These are phyloP conservation scores for Paralvinella palmiformis DNA, from an alignment of 1,140 invertebrate species.

Conservation along the genomic window DNA sequence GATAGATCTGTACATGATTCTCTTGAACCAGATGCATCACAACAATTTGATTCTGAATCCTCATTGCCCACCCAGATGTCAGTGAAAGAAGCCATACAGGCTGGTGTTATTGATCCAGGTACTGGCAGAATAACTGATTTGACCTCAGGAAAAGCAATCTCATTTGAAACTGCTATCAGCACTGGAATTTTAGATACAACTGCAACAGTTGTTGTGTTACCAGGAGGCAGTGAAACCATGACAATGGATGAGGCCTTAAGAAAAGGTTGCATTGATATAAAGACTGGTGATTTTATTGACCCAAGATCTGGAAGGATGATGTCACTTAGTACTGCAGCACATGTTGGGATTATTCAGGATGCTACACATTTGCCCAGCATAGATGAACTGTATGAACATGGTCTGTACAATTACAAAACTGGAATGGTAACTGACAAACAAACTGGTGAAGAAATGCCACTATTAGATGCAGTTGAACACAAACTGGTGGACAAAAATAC, in stretches of 20 bases:
- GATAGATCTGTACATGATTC: too few species aligned
- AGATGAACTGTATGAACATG: conserved; percentile 59
- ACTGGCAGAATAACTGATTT: conserved; percentile 63
- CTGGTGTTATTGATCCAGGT: conserved; percentile 34
- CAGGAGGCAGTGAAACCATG: background rate
- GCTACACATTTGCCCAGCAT: background rate
- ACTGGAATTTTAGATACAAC: conserved; percentile 57
- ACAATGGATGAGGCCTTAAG: conserved; percentile 1
- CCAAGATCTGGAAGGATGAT: background rate
- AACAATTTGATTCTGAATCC: too few species aligned
- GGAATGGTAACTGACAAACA: conserved; percentile 74
- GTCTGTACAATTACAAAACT: conserved; percentile 70
- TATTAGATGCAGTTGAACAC: conserved; percentile 71
- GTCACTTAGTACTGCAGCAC: background rate
- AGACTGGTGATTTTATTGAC: background rate
- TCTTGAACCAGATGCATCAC: too few species aligned
- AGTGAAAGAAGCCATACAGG: conserved; percentile 31
- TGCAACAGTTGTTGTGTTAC: conserved; percentile 15
- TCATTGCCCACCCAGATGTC: too few species aligned
- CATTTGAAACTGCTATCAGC: conserved; percentile 62
- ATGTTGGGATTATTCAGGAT: background rate
- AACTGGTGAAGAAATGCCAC: conserved; percentile 64
- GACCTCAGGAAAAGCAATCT: conserved; percentile 59
- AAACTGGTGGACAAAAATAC: conserved; percentile 64
- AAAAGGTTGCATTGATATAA: conserved; percentile 30